These are phyloP conservation scores for Drosophila watanabei DNA, from an alignment of 1,140 invertebrate genomes.

Conservation along the genomic window DNA sequence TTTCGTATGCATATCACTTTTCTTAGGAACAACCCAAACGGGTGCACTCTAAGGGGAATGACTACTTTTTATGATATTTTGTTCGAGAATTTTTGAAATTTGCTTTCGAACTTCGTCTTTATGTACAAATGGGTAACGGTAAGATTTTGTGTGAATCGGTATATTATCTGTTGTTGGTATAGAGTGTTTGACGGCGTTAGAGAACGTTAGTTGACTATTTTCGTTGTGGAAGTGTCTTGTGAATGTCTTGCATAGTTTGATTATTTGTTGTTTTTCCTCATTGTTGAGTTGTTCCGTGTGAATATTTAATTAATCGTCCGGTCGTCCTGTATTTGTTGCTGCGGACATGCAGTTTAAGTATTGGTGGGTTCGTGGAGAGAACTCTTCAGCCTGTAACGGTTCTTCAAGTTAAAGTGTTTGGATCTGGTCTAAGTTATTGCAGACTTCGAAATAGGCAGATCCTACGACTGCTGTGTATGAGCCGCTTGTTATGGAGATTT, in stretches of 20 bases:
- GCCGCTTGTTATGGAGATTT: conserved; percentile 31
- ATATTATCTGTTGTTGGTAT: background rate
- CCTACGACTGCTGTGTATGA: conserved; percentile 21
- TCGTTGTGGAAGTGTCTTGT: conserved; percentile 22
- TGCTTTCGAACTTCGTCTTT: conserved; percentile 12
- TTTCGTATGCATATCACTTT: conserved; percentile 5
- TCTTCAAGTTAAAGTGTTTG: conserved; percentile 25
- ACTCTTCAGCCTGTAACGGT: conserved; percentile 18
- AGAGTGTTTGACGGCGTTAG: conserved; percentile 3
- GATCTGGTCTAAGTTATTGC: conserved; percentile 17
- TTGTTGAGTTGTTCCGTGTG: conserved; percentile 20
- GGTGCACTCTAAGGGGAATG: conserved; percentile 1
- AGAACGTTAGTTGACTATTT: background rate
- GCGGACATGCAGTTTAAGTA: conserved; percentile 25
- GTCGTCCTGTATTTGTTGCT: conserved; percentile 18
- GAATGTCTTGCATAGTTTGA: conserved; percentile 30
- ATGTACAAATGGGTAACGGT: background rate
- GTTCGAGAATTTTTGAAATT: conserved; percentile 27
- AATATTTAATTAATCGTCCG: conserved; percentile 20
- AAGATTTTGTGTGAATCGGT: background rate
- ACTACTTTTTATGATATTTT: conserved; percentile 2
- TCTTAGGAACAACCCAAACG: conserved; percentile 28
- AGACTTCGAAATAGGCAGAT: conserved; percentile 21
- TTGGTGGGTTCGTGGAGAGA: conserved; percentile 24
- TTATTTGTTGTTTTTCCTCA: conserved; percentile 22